Conservation (phyloP, 2,797 vertebrate species). For the Limnodromus scolopaceus region DNA sequence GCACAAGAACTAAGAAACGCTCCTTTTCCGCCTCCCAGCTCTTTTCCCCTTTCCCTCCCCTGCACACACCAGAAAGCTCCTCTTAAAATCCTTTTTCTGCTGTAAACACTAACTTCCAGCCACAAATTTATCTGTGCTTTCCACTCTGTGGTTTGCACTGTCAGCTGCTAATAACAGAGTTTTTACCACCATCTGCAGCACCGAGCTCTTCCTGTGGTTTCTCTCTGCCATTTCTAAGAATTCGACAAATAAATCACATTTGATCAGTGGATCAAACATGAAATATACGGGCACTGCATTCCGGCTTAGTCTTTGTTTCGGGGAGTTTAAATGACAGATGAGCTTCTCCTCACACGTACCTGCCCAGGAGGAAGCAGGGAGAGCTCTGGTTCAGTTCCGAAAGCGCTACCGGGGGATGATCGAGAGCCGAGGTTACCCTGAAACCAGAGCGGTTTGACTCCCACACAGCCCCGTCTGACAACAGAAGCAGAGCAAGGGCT, state of each 20-base stretch:
- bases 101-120: background rate
- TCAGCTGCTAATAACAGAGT: background rate
- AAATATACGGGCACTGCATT: accelerated
- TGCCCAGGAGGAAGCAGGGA: accelerated
- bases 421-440: accelerated
- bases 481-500: background rate
- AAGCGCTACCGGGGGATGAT: accelerated
- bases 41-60: background rate
- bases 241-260: background rate
- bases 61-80: background rate
- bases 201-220: background rate
- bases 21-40: background rate
- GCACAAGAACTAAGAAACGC: background rate
- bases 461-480: background rate
- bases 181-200: background rate
- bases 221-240: background rate
- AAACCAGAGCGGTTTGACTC: accelerated
- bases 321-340: background rate
- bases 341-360: accelerated
- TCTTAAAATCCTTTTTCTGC: background rate
- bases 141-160: background rate
- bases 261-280: background rate
- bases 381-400: accelerated
- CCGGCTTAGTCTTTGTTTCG: background rate
- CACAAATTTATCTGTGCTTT: background rate